Base-by-base conservation (phyloP, 2,888 invertebrate species). In the Octodonta nipae region DNA sequence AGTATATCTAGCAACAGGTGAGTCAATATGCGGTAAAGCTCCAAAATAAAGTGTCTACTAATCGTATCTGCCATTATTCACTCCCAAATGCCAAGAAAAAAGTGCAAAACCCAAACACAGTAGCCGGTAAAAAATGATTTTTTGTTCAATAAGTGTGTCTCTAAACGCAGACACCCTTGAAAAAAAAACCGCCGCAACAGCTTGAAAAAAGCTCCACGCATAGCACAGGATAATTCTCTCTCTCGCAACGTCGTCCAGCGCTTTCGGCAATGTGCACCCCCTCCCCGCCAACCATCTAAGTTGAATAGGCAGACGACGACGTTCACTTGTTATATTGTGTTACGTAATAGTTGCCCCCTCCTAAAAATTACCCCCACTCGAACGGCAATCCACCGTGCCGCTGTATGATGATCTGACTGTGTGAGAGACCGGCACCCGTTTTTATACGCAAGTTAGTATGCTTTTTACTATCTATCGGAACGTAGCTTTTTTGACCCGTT, bases 371-470 rank as follows among this genome's bases (percentile, higher is more conserved):
- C 36, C 44, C 53, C 54, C 51, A 48, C 52, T 50, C 47, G 50
- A 34, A 15, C 33, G 36, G 31, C 37, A 33, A 39, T 36, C 43
- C 36, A 44, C 43, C 44, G 41, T 43, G 38, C 37, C 35, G 38
- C 38, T 35, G 38, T 38, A 12, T 26, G 42, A 50, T 55, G 57
- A 56, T 56, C 58, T 56, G 56, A 46, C 50, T 49, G 49, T 41
- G 40, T 15, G 14, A 14, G 12, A 45, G 44, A 49, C 44, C 48
- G 47, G 47, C 46, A 45, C 49, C 46, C 46, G 56, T 60, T 60
- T 61, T 61, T 60, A 58, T 60, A 57, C 32, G 37, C 43, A 59
- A 57, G 58, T 55, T 60, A 60, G 60, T 61, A 49, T 60, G 58
- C 58, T 60, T 60, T 61, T 60, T 60, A 56, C 59, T 52, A 52